Percentiles rank a stretch among this genome's conserved stretches.
Evolutionary conservation across 2,888 invertebrate species (phyloP).

Genomic region (Cephus spinipes): DNA sequence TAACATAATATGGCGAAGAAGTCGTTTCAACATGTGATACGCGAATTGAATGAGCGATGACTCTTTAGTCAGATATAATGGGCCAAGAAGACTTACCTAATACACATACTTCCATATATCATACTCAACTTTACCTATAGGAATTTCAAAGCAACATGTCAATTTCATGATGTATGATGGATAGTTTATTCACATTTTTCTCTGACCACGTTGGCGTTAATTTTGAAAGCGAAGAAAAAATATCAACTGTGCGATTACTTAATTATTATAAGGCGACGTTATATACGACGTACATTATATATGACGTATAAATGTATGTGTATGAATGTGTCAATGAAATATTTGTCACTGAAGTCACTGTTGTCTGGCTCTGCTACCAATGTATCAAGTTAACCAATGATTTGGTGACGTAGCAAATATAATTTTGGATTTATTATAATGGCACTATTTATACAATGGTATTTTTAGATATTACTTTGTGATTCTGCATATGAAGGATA

Average conservation of each 20-base stretch:
- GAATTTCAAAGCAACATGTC: background rate
- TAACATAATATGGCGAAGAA: conserved; percentile 17
- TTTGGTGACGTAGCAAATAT: background rate
- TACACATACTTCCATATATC: conserved; percentile 1
- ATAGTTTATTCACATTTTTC: background rate
- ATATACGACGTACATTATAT: too few species aligned
- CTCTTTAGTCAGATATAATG: conserved; percentile 16
- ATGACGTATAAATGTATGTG: background rate
- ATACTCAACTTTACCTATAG: background rate
- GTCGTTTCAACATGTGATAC: conserved; percentile 23
- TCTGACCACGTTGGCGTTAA: too few species aligned
- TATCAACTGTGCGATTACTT: background rate
- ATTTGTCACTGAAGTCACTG: background rate
- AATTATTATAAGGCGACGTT: background rate
- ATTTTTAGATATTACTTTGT: background rate
- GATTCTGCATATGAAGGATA: background rate
- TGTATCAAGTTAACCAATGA: background rate
- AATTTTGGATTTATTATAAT: background rate
- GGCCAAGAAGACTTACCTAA: conserved; percentile 26
- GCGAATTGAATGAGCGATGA: conserved; percentile 20
- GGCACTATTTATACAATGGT: background rate
- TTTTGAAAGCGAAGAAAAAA: background rate
- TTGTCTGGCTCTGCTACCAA: background rate
- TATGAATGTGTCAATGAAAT: background rate
- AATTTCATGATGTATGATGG: background rate